These are phyloP conservation scores for Antennarius maculatus DNA, from an alignment of 2,797 vertebrate species.

Conservation along the genomic window DNA sequence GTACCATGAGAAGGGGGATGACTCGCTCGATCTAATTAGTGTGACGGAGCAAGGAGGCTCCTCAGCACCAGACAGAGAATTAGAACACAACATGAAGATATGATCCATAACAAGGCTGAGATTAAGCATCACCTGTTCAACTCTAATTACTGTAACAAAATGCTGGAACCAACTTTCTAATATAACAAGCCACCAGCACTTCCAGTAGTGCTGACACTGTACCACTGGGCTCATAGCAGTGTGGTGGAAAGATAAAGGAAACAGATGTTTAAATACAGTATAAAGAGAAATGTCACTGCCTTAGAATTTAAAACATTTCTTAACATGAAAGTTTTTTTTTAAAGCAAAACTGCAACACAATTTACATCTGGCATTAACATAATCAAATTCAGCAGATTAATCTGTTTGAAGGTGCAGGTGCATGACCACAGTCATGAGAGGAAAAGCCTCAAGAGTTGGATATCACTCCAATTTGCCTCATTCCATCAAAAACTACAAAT, in stretches of 20 bases:
- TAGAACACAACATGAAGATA: constrained; percentile 68
- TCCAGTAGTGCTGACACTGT: constrained; percentile 14
- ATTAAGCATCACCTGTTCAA: constrained; percentile 78
- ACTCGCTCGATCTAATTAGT: constrained; percentile 77
- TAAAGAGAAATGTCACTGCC: neutral
- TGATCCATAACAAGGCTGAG: constrained; percentile 73
- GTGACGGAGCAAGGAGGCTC: constrained; percentile 69
- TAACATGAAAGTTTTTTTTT: neutral
- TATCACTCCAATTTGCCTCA: neutral
- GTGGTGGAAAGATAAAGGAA: neutral
- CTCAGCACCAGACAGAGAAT: constrained; percentile 67
- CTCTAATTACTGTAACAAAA: constrained; percentile 71
- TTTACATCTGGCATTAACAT: neutral
- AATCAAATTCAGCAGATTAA: neutral
- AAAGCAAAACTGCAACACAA: neutral
- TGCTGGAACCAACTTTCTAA: constrained; percentile 43
- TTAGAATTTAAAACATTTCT: neutral
- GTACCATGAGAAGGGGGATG: constrained; percentile 56
- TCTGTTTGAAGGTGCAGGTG: neutral
- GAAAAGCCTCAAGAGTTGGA: neutral
- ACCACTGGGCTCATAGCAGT: constrained; percentile 9
- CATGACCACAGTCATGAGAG: neutral
- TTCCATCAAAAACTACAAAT: neutral
- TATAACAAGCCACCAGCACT: constrained; percentile 41
- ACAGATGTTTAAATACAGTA: neutral